Base-by-base conservation (phyloP, 2,888 invertebrate species). In the Stegophylla sp. region DNA sequence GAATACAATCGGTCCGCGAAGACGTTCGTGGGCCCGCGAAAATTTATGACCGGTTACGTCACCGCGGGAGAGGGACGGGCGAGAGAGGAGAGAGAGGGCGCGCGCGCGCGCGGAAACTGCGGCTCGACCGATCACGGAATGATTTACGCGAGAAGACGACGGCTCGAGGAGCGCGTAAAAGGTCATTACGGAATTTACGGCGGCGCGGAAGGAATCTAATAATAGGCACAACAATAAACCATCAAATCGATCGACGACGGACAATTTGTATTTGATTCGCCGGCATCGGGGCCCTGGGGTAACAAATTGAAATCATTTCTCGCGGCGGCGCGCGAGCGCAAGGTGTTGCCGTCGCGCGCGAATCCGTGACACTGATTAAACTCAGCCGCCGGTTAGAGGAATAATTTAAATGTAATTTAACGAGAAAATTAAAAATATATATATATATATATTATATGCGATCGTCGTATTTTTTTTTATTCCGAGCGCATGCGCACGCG, bases 161-260 rank as follows among this genome's bases (percentile, higher is more conserved):
- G 61, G n/a, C n/a, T n/a, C n/a, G n/a, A n/a, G n/a, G n/a, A n/a
- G n/a, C 13, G 34, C 63, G 63, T 34, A 34, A 63, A 63, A 26
- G 3, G 34, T 63, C 34, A 23, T 63, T 63, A 7, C 9, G 7
- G n/a, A 63, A 9, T n/a, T 34, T 63, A 34, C 34, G 7, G 17
- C 17, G 17, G 17, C 17, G 51, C 17, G 4, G 51, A 51, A 63
- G 23, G 34, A 63, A 63, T 63, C 34, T 9, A n/a, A 63, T 63
- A 63, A 59, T 1, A 26, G 59, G n/a, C n/a, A 15, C 26, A 59
- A 59, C 3, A 59, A 15, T 13, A 15, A 59, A 59, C 23, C 1
- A 59, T 26, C 1, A 12, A n/a, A 26, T 17, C 26, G n/a, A 34
- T 34, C 63, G 28, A 63, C 7, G 7, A n/a, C 26, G 17, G n/a